These are phyloP conservation scores for Sula dactylatra DNA, from an alignment of 2,113 vertebrate species.

Conservation along the genomic window DNA sequence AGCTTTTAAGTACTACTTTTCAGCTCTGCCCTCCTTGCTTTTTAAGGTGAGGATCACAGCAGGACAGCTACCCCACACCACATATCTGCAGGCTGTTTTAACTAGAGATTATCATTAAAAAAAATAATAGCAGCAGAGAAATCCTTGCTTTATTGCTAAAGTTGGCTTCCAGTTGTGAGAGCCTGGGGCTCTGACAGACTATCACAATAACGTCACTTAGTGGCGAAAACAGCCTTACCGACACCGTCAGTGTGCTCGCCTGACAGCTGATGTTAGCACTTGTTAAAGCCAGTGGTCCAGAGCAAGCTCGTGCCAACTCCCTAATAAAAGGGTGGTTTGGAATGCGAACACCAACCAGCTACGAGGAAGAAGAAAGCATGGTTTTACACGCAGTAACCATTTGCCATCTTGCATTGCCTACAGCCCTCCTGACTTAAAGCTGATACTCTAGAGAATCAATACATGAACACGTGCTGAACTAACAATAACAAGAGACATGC, in stretches of 20 bases:
- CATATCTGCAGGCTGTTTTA: background rate
- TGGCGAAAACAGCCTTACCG: slow-evolving; percentile 70
- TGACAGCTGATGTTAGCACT: slow-evolving; percentile 90
- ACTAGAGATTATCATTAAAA: background rate
- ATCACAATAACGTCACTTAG: accelerated
- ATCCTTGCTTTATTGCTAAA: background rate
- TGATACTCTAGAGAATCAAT: accelerated
- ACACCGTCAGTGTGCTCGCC: slow-evolving; percentile 81
- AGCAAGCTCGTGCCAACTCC: slow-evolving; percentile 82
- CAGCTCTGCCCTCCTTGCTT: background rate
- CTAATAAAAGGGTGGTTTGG: slow-evolving; percentile 86
- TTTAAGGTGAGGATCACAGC: background rate
- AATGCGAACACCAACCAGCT: slow-evolving; percentile 94
- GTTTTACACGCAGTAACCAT: accelerated
- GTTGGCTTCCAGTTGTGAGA: background rate
- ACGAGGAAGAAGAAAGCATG: background rate
- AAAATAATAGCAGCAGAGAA: background rate
- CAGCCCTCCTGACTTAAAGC: background rate
- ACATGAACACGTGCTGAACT: background rate
- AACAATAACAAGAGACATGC: accelerated
- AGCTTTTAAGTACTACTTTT: background rate
- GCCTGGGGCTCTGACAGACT: background rate
- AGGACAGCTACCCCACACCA: background rate
- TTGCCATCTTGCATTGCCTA: accelerated
- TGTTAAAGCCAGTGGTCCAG: slow-evolving; percentile 88